Percentiles rank a stretch among this genome's conserved stretches.
Conservation (phyloP, 2,113 vertebrate genomes). For the Pteropus alecto region DNA sequence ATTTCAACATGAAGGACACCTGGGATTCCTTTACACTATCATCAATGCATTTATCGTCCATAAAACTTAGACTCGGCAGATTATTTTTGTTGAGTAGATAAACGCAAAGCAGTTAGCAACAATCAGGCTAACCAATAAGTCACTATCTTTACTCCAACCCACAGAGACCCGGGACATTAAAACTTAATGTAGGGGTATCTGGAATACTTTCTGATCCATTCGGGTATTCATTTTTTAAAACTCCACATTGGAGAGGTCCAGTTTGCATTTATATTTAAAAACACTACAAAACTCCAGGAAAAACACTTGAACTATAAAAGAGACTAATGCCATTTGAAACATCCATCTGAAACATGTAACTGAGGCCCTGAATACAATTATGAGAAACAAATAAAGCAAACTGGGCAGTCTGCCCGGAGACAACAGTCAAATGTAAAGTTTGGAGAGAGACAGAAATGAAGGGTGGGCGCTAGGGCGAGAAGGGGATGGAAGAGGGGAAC, state of each 20-base stretch:
- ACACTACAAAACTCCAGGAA: slow-evolving; percentile 37
- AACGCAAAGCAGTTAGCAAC: neutral
- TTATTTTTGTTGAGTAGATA: neutral
- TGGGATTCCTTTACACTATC: neutral
- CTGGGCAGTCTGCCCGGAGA: slow-evolving; percentile 51
- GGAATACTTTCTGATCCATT: neutral
- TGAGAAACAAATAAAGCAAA: slow-evolving; percentile 64
- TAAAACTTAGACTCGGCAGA: neutral
- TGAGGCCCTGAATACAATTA: slow-evolving; percentile 45
- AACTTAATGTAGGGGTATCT: neutral
- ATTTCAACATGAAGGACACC: neutral
- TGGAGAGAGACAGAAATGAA: neutral
- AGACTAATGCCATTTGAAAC: neutral
- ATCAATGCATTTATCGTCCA: neutral
- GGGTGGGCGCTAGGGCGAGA: neutral
- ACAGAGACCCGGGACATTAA: neutral
- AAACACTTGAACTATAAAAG: neutral
- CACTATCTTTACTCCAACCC: neutral
- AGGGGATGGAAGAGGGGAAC: neutral
- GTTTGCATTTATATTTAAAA: neutral
- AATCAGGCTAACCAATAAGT: neutral
- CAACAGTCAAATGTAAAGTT: slow-evolving; percentile 36
- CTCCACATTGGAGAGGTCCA: neutral
- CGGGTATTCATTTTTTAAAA: neutral
- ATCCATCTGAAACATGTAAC: neutral